Base-by-base conservation (phyloP, 2,113 vertebrate species). In the Rhynchopsitta pachyrhyncha region DNA sequence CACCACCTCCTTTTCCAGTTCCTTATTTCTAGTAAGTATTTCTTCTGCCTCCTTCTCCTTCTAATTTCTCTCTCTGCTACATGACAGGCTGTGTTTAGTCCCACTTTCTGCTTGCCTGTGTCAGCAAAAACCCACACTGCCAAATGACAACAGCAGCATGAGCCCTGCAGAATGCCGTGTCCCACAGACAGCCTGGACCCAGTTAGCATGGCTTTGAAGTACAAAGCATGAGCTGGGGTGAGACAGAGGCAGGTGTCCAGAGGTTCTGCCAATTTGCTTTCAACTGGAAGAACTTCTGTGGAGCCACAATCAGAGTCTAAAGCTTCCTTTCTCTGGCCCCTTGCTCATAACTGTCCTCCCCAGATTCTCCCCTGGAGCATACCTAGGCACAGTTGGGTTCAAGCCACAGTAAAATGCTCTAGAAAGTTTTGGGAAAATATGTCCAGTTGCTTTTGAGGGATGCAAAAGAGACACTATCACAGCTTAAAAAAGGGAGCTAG, bases 71-170 rank as follows among this genome's bases (percentile, higher is more conserved):
- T 92, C 22, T 82, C 50, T 68, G 47, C 52, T 82, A 9, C 7
- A 33, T 0, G 17, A 77, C 10, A 50, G 29, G 39, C 27, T 82
- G 59, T 63, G 29, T 35, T 83, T 53, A 84, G 74, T n/a, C 50
- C 55, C 68, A 94, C 60, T 17, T 75, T 79, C 55, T 78, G n/a
- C 60, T 84, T 29, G n/a, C n/a, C 0, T 0, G 28, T 49, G 55
- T 35, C 78, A 89, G 68, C 60, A 89, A 90, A 84, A 79, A 49
- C 42, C 42, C 13, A 53, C 0, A 0, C 50, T 75, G 66, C 35
- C 69, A 55, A 59, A 42, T 0, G 14, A 46, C 13, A 60, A 28
- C 3, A 11, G 77, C 69, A 71, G 64, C 8, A 6, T 0, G 0
- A 87, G 24, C 29, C 47, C 35, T 1, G 17, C 22, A 35, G 44